Conservation (phyloP, 1,140 invertebrate genomes). For the Adelges cooleyi region DNA sequence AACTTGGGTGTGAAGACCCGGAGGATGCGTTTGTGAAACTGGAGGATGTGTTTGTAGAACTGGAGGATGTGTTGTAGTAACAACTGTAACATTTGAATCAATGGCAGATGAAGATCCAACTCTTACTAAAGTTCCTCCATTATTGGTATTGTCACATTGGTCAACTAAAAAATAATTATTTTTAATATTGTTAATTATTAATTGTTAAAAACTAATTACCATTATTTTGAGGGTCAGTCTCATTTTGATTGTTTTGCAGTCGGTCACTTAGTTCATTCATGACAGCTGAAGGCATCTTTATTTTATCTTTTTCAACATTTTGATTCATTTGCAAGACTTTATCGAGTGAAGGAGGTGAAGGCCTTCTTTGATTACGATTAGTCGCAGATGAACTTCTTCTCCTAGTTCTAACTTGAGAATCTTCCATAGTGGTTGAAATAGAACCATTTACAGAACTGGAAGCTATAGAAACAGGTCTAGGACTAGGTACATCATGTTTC, state of each 20-base stretch:
- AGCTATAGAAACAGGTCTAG: neutral
- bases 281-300: neutral
- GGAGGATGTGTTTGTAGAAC: constrained; percentile 42
- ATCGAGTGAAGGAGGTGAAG: constrained; percentile 34
- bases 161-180: neutral
- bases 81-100: constrained; percentile 52
- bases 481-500: constrained; percentile 1
- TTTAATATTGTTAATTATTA: neutral
- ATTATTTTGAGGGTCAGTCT: constrained; percentile 2
- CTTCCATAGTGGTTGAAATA: neutral
- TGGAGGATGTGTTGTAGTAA: constrained; percentile 61
- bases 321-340: constrained; percentile 30
- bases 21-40: constrained; percentile 34
- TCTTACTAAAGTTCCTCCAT: constrained; percentile 20
- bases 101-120: constrained; percentile 27
- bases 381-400: constrained; percentile 34
- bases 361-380: constrained; percentile 34
- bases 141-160: constrained; percentile 14
- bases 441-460: neutral
- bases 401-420: constrained; percentile 4
- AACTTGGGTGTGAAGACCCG: constrained; percentile 44
- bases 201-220: neutral
- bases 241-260: constrained; percentile 1
- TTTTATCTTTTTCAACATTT: constrained; percentile 16
- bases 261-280: neutral